Evolutionary conservation across 2,888 invertebrate genomes (phyloP).

Genomic region (Linnaemya tessellans): DNA sequence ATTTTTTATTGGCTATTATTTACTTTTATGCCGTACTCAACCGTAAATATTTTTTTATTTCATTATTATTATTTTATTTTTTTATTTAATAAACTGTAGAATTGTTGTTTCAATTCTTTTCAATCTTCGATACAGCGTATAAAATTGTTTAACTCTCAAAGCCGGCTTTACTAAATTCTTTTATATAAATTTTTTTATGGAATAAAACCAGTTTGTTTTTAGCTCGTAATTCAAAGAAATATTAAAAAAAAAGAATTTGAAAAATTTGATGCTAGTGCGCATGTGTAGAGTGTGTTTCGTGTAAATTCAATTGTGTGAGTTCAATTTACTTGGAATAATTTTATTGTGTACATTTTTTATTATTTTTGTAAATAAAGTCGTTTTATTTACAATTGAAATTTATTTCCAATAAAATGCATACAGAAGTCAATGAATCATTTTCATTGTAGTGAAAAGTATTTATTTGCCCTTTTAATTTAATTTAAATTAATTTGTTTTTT

Average conservation of each 20-base stretch:
- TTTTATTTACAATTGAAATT: constrained; percentile 28
- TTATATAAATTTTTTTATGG: constrained; percentile 4
- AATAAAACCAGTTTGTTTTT: constrained; percentile 40
- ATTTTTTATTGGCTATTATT: background rate
- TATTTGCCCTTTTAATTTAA: background rate
- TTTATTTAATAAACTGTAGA: background rate
- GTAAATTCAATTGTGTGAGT: background rate
- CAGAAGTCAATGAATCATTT: constrained; percentile 19
- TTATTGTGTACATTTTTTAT: background rate
- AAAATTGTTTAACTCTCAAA: constrained; percentile 34
- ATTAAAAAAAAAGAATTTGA: constrained; percentile 37
- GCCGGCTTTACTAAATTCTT: constrained; percentile 35
- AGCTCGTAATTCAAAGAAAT: constrained; percentile 20
- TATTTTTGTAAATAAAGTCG: constrained; percentile 8
- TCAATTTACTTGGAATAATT: constrained; percentile 2
- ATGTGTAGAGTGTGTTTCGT: constrained; percentile 3
- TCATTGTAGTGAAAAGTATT: background rate
- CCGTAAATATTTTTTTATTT: background rate
- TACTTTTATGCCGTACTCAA: background rate
- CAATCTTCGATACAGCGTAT: constrained; percentile 18
- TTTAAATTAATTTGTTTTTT: constrained; percentile 16
- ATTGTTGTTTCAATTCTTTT: background rate
- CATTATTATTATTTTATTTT: too few relatives aligned
- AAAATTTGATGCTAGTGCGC: constrained; percentile 35
- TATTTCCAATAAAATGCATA: constrained; percentile 1